Conservation (phyloP, 2,113 vertebrate genomes). For the Sphaerodactylus townsendi region DNA sequence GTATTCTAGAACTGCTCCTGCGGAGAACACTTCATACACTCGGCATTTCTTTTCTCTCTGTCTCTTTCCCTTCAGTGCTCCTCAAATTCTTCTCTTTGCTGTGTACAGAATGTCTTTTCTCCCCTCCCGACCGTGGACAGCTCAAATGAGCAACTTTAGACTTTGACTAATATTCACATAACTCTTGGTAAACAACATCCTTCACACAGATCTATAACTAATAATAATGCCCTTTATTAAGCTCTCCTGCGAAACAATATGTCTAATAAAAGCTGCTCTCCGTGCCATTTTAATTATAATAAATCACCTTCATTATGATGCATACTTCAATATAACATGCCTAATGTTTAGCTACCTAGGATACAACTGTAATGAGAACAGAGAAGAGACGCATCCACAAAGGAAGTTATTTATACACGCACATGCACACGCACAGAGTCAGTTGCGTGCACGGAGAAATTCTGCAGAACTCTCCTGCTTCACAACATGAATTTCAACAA, state of each 20-base stretch:
- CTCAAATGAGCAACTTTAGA: constrained; percentile 75
- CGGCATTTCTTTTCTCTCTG: constrained; percentile 66
- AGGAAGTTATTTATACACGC: constrained; percentile 75
- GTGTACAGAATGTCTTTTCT: constrained; percentile 44
- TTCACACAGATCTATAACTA: constrained; percentile 77
- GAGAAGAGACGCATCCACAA: constrained; percentile 52
- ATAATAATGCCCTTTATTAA: constrained; percentile 80
- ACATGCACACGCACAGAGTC: background rate
- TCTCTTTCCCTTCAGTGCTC: constrained; percentile 35
- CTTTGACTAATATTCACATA: constrained; percentile 73
- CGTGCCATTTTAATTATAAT: constrained; percentile 80
- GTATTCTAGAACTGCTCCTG: constrained; percentile 80
- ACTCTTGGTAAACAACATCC: constrained; percentile 73
- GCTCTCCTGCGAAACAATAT: constrained; percentile 72
- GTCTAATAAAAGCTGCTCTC: constrained; percentile 73
- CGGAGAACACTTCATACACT: constrained; percentile 73
- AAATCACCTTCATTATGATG: constrained; percentile 82
- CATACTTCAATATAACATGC: constrained; percentile 71
- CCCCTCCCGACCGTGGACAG: constrained; percentile 48
- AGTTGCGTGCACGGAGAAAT: constrained; percentile 52
- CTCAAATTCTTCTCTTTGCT: constrained; percentile 69
- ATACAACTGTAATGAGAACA: constrained; percentile 73
- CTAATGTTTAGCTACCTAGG: constrained; percentile 68
- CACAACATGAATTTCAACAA: constrained; percentile 76
- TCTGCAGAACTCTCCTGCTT: constrained; percentile 60